These are phyloP conservation scores for Euglossa dilemma DNA, from an alignment of 1,140 invertebrate genomes.

Conservation along the genomic window DNA sequence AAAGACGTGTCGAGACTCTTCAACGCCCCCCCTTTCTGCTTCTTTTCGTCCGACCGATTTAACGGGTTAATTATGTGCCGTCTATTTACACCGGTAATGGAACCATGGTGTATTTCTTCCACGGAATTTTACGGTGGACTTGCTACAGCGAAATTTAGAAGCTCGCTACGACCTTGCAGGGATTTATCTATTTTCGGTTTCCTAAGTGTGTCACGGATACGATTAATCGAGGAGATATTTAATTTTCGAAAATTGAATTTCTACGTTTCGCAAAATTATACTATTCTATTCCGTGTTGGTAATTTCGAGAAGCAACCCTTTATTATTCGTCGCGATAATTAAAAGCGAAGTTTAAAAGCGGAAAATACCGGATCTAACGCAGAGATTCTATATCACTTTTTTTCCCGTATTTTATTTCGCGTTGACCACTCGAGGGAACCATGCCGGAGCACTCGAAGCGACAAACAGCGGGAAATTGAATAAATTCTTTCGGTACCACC, in stretches of 20 bases:
- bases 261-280: no score
- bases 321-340: no score
- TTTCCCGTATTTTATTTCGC: no score
- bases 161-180: background rate
- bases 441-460: background rate
- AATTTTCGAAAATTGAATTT: no score
- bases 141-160: background rate
- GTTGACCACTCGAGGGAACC: background rate
- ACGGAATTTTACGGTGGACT: constrained; percentile 13
- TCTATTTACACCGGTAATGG: constrained; percentile 12
- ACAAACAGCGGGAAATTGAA: background rate
- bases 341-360: no score
- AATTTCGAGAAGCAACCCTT: no score
- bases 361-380: no score
- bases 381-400: no score
- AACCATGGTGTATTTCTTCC: background rate
- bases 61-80: constrained; percentile 29
- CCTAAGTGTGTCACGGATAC: background rate
- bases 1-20: constrained; percentile 61
- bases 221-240: background rate
- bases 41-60: background rate
- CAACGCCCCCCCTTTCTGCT: constrained; percentile 5
- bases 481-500: constrained; percentile 31
- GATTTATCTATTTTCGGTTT: constrained; percentile 5
- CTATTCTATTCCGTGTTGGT: no score